Conservation (phyloP, 2,797 vertebrate genomes). For the Acrocephalus scirpaceus region DNA sequence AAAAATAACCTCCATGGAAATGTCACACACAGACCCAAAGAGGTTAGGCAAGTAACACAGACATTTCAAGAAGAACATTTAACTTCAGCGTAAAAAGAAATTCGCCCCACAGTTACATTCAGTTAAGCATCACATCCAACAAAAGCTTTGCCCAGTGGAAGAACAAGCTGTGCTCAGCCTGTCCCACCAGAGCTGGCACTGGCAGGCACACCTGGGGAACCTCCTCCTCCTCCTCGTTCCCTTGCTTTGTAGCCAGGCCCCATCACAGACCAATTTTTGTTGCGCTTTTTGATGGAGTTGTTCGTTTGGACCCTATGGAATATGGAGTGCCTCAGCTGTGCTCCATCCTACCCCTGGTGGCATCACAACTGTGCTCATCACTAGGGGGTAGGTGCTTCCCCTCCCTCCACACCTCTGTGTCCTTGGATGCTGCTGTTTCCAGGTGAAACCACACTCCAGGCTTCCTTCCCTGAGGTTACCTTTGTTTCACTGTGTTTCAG, state of each 20-base stretch:
- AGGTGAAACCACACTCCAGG: not conserved
- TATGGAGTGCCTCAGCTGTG: not conserved
- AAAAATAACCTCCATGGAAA: constrained; percentile 5
- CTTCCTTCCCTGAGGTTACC: constrained; percentile 35
- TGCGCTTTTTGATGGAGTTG: not conserved
- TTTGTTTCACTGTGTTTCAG: not conserved
- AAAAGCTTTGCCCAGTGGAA: not conserved
- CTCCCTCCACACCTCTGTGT: not conserved
- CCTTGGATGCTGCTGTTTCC: not conserved
- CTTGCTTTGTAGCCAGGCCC: not conserved
- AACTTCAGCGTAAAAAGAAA: constrained; percentile 9
- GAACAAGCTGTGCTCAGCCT: not conserved
- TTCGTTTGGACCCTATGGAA: not conserved
- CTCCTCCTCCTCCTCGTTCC: not conserved
- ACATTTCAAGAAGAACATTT: not conserved
- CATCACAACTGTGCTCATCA: not conserved
- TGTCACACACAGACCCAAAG: not conserved
- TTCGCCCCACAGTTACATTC: constrained; percentile 7
- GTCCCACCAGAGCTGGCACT: not conserved
- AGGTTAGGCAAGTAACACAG: constrained; percentile 2
- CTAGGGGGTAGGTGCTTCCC: not conserved
- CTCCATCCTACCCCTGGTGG: not conserved
- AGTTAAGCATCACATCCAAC: not conserved
- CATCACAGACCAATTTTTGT: not conserved
- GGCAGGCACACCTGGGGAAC: not conserved